Evolutionary conservation across 2,888 invertebrate species (phyloP).

Genomic region (Phymatocera aterrima): DNA sequence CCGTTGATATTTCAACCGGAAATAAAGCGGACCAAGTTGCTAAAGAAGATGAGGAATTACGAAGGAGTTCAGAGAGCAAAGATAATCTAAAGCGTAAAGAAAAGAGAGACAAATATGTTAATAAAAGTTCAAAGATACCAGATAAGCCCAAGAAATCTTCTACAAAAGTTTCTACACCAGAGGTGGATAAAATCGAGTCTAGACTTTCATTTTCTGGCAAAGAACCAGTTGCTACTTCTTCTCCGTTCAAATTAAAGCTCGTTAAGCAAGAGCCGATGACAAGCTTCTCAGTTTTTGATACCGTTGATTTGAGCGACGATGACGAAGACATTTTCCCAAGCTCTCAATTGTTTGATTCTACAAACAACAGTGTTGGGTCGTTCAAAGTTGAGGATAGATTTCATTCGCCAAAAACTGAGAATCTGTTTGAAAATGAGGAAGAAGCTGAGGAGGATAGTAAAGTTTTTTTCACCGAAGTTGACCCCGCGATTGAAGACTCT

Average conservation of each 20-base stretch:
- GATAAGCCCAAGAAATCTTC: not conserved
- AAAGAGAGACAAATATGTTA: not conserved
- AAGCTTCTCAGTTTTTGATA: conserved; percentile 73
- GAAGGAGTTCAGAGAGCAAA: not conserved
- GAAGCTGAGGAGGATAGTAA: conserved; percentile 51
- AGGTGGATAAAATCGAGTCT: not conserved
- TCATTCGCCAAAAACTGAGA: not conserved
- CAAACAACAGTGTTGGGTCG: conserved; percentile 55
- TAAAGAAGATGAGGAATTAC: not conserved
- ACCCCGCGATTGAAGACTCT: conserved; percentile 50
- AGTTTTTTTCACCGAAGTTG: conserved; percentile 55
- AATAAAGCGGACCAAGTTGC: no score
- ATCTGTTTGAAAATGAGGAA: conserved; percentile 65
- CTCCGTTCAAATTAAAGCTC: conserved; percentile 47
- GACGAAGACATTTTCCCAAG: conserved; percentile 77
- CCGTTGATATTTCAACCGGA: not conserved
- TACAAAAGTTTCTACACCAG: not conserved
- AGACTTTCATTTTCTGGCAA: not conserved
- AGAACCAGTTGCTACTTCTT: conserved; percentile 11
- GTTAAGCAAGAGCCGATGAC: conserved; percentile 72
- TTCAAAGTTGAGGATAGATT: conserved; percentile 55
- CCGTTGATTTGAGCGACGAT: conserved; percentile 78
- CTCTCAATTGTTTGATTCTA: conserved; percentile 77
- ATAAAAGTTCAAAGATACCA: not conserved
- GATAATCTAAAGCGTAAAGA: not conserved